Percentiles rank a stretch among this genome's conserved stretches.
Evolutionary conservation across 2,113 vertebrate species (phyloP).

Genomic region (Misgurnus anguillicaudatus): DNA sequence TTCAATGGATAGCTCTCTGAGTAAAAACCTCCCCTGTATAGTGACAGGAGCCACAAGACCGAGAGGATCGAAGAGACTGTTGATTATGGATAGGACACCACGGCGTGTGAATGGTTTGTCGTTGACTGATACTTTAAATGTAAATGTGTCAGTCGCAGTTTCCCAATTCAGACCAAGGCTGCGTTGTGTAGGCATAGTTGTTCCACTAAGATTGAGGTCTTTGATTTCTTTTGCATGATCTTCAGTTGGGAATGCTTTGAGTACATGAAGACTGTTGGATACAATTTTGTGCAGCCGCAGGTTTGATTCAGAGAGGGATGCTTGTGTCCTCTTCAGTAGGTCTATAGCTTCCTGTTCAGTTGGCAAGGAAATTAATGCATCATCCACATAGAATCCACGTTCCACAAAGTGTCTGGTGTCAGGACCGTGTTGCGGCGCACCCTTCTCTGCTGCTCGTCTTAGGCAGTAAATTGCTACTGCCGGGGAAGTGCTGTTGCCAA

Average conservation of each 20-base stretch:
- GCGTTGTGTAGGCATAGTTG: neutral
- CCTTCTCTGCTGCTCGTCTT: neutral
- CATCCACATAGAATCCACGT: constrained; percentile 38
- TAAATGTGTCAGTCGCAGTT: constrained; percentile 14
- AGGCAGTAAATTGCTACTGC: constrained; percentile 24
- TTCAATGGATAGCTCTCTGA: constrained; percentile 16
- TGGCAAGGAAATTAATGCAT: constrained; percentile 35
- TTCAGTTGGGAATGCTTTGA: constrained; percentile 25
- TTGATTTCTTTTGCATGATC: constrained; percentile 24
- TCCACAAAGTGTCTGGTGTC: constrained; percentile 28
- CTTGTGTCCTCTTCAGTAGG: constrained; percentile 25
- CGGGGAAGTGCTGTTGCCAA: neutral
- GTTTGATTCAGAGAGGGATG: constrained; percentile 5
- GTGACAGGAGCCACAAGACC: constrained; percentile 33
- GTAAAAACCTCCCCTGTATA: constrained; percentile 41
- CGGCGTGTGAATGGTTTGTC: constrained; percentile 36
- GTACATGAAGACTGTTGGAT: constrained; percentile 23
- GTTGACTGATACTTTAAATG: constrained; percentile 18
- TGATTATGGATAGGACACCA: constrained; percentile 30
- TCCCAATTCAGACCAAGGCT: constrained; percentile 35
- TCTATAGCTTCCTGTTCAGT: neutral
- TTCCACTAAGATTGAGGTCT: constrained; percentile 12
- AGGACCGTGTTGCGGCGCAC: neutral
- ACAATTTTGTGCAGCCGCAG: constrained; percentile 42
- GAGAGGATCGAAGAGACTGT: constrained; percentile 26